These are phyloP conservation scores for Apotomis capreana DNA, from an alignment of 2,888 invertebrate genomes.

Conservation along the genomic window DNA sequence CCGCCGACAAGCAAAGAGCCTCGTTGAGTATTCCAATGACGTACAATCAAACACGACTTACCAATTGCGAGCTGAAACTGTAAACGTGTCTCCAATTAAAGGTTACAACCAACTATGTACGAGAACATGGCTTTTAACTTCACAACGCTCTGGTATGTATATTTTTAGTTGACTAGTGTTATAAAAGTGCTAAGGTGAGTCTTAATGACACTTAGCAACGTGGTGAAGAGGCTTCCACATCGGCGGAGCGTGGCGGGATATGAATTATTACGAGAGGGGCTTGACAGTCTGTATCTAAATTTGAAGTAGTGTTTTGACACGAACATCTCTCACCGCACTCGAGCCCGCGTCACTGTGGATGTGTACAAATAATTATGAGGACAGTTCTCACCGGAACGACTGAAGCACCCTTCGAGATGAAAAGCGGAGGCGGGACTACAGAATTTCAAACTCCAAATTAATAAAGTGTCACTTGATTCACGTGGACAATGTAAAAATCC, in stretches of 20 bases:
- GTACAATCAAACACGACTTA: conserved; percentile 67
- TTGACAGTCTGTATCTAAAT: conserved; percentile 62
- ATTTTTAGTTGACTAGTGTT: conserved; percentile 53
- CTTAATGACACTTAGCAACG: conserved; percentile 67
- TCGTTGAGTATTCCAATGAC: conserved; percentile 59
- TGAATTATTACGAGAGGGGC: conserved; percentile 66
- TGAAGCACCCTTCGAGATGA: conserved; percentile 60
- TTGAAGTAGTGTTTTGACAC: conserved; percentile 68
- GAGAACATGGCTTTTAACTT: conserved; percentile 44
- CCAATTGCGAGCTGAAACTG: conserved; percentile 68
- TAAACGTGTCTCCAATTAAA: conserved; percentile 67
- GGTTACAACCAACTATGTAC: conserved; percentile 54
- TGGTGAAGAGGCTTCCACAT: conserved; percentile 67
- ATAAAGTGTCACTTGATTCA: conserved; percentile 36
- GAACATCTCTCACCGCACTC: conserved; percentile 55
- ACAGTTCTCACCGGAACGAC: conserved; percentile 70
- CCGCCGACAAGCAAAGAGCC: conserved; percentile 47
- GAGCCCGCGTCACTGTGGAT: conserved; percentile 46
- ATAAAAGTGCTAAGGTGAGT: conserved; percentile 68
- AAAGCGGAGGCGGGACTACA: conserved; percentile 31
- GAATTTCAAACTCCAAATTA: conserved; percentile 42
- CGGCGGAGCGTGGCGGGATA: conserved; percentile 58
- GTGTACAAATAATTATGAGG: conserved; percentile 55
- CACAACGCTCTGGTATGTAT: conserved; percentile 32
- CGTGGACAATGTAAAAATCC: conserved; percentile 24